Base-by-base conservation (phyloP, 2,888 invertebrate species). In the Ecliptopera silaceata region DNA sequence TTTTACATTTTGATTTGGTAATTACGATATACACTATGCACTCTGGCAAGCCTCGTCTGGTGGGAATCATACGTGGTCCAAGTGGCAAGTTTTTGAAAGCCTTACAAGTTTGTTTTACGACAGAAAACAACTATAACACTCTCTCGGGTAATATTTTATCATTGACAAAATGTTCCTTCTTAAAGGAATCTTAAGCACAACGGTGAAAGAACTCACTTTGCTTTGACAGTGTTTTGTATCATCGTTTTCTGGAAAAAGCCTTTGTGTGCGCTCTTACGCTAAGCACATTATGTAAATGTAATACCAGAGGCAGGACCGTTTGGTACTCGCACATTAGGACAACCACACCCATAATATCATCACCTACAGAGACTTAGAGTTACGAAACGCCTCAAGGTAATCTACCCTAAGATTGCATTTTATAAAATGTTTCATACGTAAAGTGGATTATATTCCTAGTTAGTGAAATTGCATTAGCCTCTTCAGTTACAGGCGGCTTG, bases 261-360 rank as follows among this genome's bases (percentile, higher is more conserved):
- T 86, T 86, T 85, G 84, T 86, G 78, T 83, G 82, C 81, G 78
- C 80, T 84, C 80, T 77, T 73, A 72, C 74, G 72, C 80, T 86
- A 85, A 86, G 84, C 84, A 84, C 80, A 83, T 87, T 88, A 88
- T 88, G 88, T 83, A 85, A 87, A 87, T 88, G 81, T 86, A 80
- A 87, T 85, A 82, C 79, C 75, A 71, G 76, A 82, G 84, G 83
- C 82, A 82, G 81, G 79, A 76, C 82, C 74, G 77, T 70, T 70
- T 75, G 74, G 75, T 75, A 73, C 77, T 77, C 72, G 76, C 77
- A 74, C 79, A 74, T 68, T 71, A 71, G 76, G 75, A 77, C 74
- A 78, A 75, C 82, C 83, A 79, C 81, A 79, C 82, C 82, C 82
- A 77, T 82, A n/a, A 11, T 39, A 78, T 77, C 79, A 79, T 85